Conservation (phyloP, 2,797 vertebrate species). For the Peromyscus attwateri region DNA sequence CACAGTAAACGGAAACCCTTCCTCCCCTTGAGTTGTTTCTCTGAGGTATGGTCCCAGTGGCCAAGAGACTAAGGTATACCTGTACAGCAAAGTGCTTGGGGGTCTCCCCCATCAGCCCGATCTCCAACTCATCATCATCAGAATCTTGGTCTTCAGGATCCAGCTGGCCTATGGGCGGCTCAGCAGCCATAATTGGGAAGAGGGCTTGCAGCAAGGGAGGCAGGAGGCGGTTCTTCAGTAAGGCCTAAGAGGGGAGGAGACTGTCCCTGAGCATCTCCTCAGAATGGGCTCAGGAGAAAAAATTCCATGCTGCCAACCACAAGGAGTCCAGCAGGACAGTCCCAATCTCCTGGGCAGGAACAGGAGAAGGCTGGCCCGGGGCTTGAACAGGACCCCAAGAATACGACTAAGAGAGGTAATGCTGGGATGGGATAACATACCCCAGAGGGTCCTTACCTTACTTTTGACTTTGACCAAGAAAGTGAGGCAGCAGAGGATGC, state of each 20-base stretch:
- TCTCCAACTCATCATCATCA: conserved; percentile 86
- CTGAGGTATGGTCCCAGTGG: background rate
- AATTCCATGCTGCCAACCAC: background rate
- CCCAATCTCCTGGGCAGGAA: background rate
- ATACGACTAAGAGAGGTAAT: background rate
- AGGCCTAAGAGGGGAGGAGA: conserved; percentile 85
- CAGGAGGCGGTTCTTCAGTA: conserved; percentile 94
- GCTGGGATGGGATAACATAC: accelerated
- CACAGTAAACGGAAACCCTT: background rate
- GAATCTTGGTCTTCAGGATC: conserved; percentile 94
- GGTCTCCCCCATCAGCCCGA: conserved; percentile 81
- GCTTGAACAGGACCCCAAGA: background rate
- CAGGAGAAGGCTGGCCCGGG: background rate
- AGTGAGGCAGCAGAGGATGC: conserved; percentile 91
- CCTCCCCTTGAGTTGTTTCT: too few relatives aligned
- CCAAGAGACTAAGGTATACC: conserved; percentile 68
- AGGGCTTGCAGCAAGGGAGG: conserved; percentile 91
- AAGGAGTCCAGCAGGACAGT: background rate
- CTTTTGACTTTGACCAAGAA: conserved; percentile 94
- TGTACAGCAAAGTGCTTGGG: conserved; percentile 88
- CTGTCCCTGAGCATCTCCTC: background rate
- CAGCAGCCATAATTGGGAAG: conserved; percentile 92
- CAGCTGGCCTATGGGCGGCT: conserved; percentile 91
- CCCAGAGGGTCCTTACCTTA: conserved; percentile 88
- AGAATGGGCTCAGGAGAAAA: conserved; percentile 33